Evolutionary conservation across 2,888 invertebrate species (phyloP).

Genomic region (Metallyticus violacea): DNA sequence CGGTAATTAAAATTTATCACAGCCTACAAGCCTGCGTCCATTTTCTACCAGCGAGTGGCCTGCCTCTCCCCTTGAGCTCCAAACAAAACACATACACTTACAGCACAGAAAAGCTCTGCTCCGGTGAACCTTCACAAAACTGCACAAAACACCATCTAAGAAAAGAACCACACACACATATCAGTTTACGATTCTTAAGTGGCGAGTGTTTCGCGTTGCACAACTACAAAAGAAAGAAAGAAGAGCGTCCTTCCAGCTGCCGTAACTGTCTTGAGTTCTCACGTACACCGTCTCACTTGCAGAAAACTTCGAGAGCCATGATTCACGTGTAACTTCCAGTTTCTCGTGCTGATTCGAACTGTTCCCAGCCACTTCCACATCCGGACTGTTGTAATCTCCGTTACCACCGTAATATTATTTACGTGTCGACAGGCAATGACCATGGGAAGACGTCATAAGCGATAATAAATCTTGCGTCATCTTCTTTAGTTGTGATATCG

Average conservation of each 20-base stretch:
- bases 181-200: background rate
- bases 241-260: background rate
- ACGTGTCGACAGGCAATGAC: background rate
- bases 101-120: background rate
- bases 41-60: background rate
- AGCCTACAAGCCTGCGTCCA: background rate
- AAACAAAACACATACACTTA: background rate
- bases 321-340: too few species aligned
- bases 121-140: background rate
- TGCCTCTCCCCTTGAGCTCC: background rate
- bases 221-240: background rate
- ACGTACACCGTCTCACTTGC: background rate
- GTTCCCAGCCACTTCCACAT: background rate
- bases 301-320: background rate
- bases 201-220: background rate
- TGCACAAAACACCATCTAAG: background rate
- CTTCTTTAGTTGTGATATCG: background rate
- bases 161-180: background rate
- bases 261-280: too few species aligned
- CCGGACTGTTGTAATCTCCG: background rate
- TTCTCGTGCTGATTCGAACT: background rate
- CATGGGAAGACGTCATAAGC: background rate
- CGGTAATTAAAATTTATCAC: background rate
- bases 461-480: background rate
- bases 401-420: background rate